phyloP scores from a whole-genome alignment of 2,797 vertebrate species.

The Cirrhinus mrigala region DNA sequence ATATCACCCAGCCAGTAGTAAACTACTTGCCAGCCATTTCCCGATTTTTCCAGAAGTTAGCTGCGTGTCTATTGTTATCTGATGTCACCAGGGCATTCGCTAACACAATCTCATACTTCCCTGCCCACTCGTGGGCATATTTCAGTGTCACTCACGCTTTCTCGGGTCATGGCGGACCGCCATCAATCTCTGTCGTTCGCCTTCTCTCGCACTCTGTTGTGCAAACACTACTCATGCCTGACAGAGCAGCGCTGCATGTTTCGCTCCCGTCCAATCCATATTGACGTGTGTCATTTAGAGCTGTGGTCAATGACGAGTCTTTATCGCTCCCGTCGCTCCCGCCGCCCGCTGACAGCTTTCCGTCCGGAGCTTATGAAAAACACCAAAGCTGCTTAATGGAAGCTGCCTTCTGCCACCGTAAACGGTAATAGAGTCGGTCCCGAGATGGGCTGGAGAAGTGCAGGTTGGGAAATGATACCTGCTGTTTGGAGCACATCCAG shows the following conservation, averaged over 20 bases:
- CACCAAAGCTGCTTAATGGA: conserved; percentile 38
- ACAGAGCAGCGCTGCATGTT: conserved; percentile 29
- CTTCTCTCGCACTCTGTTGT: conserved; percentile 17
- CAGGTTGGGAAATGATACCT: conserved; percentile 38
- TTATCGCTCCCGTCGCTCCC: conserved; percentile 18
- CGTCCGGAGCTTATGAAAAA: conserved; percentile 30
- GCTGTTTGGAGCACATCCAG: conserved; percentile 46
- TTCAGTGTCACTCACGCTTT: neutral
- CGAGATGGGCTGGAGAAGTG: conserved; percentile 25
- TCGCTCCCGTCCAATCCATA: conserved; percentile 22
- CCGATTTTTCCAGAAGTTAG: neutral
- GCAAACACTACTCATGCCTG: conserved; percentile 24
- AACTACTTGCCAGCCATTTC: neutral
- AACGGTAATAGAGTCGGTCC: conserved; percentile 27
- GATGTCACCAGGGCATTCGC: neutral
- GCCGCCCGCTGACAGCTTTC: conserved; percentile 31
- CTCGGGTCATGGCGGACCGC: neutral
- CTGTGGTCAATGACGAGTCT: conserved; percentile 39
- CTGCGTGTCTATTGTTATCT: neutral
- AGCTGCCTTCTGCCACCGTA: conserved; percentile 11
- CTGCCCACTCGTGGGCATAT: neutral
- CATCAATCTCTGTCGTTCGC: conserved; percentile 26
- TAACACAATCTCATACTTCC: conserved; percentile 16
- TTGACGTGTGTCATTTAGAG: conserved; percentile 44
- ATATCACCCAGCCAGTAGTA: neutral